Evolutionary conservation across 2,113 vertebrate genomes (phyloP).

Genomic region (Leucopsar rothschildi): DNA sequence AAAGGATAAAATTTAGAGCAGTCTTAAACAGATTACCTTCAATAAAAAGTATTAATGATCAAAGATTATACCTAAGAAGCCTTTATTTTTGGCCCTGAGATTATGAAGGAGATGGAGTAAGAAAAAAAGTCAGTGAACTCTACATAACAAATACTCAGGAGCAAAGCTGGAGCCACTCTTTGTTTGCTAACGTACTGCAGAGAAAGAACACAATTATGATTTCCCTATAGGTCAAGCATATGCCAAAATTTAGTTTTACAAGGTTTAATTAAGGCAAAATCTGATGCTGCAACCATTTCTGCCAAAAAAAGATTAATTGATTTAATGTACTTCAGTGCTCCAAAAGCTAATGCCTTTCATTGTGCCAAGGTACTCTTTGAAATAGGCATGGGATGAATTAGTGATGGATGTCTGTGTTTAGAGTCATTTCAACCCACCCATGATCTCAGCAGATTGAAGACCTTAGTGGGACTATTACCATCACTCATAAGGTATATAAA

Average conservation of each 20-base stretch:
- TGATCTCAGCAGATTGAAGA: background rate
- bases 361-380: background rate
- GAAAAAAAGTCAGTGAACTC: background rate
- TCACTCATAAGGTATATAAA: background rate
- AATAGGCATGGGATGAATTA: background rate
- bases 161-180: background rate
- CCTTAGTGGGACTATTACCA: background rate
- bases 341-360: background rate
- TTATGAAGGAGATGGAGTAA: background rate
- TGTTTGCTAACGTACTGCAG: background rate
- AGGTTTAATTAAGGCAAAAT: constrained; percentile 15
- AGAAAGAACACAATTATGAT: background rate
- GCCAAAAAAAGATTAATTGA: background rate
- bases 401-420: background rate
- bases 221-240: background rate
- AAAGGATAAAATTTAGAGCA: background rate
- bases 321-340: background rate
- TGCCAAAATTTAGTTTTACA: background rate
- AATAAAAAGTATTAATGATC: background rate
- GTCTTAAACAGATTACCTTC: background rate
- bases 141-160: background rate
- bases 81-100: background rate
- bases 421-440: background rate
- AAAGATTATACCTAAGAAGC: background rate
- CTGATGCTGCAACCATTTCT: background rate